Evolutionary conservation across 2,888 invertebrate species (phyloP).

Genomic region (Colostygia pectinataria): DNA sequence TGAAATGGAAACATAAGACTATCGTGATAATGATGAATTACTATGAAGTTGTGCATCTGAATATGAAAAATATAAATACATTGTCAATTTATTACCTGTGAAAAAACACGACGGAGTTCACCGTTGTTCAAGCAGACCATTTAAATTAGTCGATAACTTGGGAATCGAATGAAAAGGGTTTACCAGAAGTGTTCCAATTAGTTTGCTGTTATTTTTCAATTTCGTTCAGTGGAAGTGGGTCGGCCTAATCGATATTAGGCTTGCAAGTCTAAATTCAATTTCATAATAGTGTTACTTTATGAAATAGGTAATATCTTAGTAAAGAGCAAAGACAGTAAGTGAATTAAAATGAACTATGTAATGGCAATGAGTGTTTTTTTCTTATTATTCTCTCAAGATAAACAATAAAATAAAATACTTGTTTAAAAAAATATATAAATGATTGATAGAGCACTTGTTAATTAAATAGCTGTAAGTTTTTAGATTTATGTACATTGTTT

Average conservation of each 20-base stretch:
- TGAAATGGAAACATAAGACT: too few relatives aligned
- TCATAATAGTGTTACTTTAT: conserved; percentile 21
- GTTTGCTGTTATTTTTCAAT: conserved; percentile 81
- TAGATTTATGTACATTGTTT: too few relatives aligned
- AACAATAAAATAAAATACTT: too few relatives aligned
- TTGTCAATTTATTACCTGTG: conserved; percentile 47
- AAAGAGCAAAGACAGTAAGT: too few relatives aligned
- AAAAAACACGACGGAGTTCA: conserved; percentile 63
- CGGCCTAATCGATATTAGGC: conserved; percentile 52
- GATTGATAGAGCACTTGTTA: too few relatives aligned
- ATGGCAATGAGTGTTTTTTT: too few relatives aligned
- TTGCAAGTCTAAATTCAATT: background rate
- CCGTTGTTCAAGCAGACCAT: conserved; percentile 68
- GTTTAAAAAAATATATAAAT: too few relatives aligned
- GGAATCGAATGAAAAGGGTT: conserved; percentile 77
- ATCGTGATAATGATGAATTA: too few relatives aligned
- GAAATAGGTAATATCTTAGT: conserved; percentile 1
- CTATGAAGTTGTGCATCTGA: background rate
- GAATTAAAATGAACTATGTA: too few relatives aligned
- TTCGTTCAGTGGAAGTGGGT: conserved; percentile 67
- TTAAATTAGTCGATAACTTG: conserved; percentile 81
- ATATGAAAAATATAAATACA: background rate
- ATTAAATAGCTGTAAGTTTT: too few relatives aligned
- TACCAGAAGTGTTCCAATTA: conserved; percentile 78
- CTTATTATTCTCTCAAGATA: too few relatives aligned